These are phyloP conservation scores for Aphelenchoides bicaudatus DNA, from an alignment of 2,888 invertebrate species.

Conservation along the genomic window DNA sequence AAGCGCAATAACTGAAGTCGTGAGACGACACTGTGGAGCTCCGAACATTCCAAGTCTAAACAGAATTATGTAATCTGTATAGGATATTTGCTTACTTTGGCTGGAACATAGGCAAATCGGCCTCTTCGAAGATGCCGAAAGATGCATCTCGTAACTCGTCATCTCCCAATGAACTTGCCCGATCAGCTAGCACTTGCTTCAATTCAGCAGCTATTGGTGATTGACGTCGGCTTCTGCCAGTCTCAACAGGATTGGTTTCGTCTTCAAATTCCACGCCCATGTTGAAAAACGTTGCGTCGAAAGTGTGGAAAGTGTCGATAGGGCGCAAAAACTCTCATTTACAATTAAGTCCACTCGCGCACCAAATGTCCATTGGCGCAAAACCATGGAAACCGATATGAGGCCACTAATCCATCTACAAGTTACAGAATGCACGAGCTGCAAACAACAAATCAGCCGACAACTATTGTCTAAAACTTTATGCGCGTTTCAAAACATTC, in stretches of 20 bases:
- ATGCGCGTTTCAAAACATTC: too few relatives aligned
- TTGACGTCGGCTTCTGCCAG: conserved; percentile 21
- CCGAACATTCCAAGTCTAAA: conserved; percentile 32
- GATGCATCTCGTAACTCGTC: conserved; percentile 21
- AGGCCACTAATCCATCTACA: too few relatives aligned
- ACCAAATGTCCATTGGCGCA: too few relatives aligned
- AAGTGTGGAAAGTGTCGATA: too few relatives aligned
- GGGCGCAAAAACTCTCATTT: too few relatives aligned
- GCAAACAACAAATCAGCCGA: too few relatives aligned
- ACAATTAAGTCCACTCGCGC: too few relatives aligned
- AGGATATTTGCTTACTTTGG: conserved; percentile 30
- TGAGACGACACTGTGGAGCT: conserved; percentile 36
- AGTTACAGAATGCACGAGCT: too few relatives aligned
- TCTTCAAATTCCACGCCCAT: conserved; percentile 10
- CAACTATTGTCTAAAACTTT: too few relatives aligned
- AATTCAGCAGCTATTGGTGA: conserved; percentile 25
- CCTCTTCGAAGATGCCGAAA: conserved; percentile 30
- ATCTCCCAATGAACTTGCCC: conserved; percentile 16
- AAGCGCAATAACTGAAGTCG: conserved; percentile 36
- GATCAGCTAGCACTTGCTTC: neutral
- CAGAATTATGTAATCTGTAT: conserved; percentile 1
- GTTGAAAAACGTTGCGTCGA: too few relatives aligned
- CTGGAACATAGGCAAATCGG: conserved; percentile 26
- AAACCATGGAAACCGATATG: conserved; percentile 13
- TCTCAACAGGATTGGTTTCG: conserved; percentile 11